Evolutionary conservation across 2,888 invertebrate species (phyloP), one percentile per base, ranked within the genome.

Genomic region (Parnassius glacialis): DNA sequence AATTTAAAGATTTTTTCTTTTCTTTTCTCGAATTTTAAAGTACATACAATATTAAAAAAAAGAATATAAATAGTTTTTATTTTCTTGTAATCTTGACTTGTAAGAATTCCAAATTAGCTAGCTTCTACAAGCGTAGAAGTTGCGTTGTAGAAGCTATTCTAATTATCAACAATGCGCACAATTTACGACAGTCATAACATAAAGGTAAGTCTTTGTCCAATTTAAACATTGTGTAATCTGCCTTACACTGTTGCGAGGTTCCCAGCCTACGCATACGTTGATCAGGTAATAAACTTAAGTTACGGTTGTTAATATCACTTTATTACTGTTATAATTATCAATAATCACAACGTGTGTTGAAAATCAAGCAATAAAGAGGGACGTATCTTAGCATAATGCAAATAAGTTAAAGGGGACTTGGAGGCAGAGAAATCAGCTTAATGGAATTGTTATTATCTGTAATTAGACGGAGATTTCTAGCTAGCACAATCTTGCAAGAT

Each of bases 281-380:
- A 64, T 63, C 62, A 61, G 59, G 67, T 57, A 69, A 70, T 70
- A 68, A 68, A 70, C 11, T 60, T 68, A 67, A 70, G 56, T 68
- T 67, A 70, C 66, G 53, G 58, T 64, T 51, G 52, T 65, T 65
- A 66, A 65, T 63, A 55, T 62, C 52, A 64, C 59, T 62, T 65
- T 62, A 65, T 68, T 64, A 67, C 57, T 59, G 59, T 66, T 59
- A 65, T 67, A 66, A 67, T 70, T 70, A 67, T 67, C 64, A 58
- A 67, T 69, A 69, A 69, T 68, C 58, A 67, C 54, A 59, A 34
- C 43, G 53, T 55, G 45, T 50, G 48, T 64, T 62, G 53, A 59
- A 64, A 45, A 62, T 62, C 64, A 52, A 55, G 61, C 56, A 58
- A 45, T 57, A 52, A 57, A 51, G 41, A 43, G 9, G 42, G 16